Evolutionary conservation across 2,888 invertebrate genomes (phyloP), one percentile per base, ranked within the genome.

Genomic region (Trichogramma evanescens): DNA sequence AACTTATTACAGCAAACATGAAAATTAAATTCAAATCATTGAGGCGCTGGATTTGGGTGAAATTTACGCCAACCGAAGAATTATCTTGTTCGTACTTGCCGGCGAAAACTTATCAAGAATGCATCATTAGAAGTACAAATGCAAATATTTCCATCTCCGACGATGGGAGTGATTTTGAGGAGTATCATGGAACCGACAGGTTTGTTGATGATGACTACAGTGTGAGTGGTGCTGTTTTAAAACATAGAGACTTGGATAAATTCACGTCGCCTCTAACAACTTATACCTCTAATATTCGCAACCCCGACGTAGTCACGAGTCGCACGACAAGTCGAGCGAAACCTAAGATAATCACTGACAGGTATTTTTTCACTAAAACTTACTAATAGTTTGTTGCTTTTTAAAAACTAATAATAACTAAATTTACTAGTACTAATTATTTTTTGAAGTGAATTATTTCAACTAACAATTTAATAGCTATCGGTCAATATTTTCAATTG

Each of bases 41-140:
- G 8, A 56, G 60, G 44, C 68, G 66, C 1, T 70, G 71, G 70
- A 67, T 64, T 41, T 68, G 63, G 10, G 63, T 59, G 9, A 69
- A 64, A 58, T 58, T 66, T 4, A 52, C 61, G 0, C 66, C 68
- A 3, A 66, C 66, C 6, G 77, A 77, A 59, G 71, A 75, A 42
- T 65, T 76, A 13, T 74, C 76, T 6, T 77, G 77, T 46, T 74
- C 76, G 1, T 77, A 77, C 57, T 45, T 70, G 6, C 66, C 74
- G 1, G 66, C 71, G 3, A 72, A 65, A 43, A 74, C 70, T 56
- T 38, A 58, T 48, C 70, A 61, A 1, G 72, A 74, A 6, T 71
- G 69, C 13, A 48, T 73, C 5, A n/a, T 73, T 9, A 63, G 52
- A 48, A 51, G 45, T 50, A 13, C 49, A n/a, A 56, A 63, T 52